phyloP scores from a whole-genome alignment of 2,888 invertebrate species.

The Catocala sponsa region DNA sequence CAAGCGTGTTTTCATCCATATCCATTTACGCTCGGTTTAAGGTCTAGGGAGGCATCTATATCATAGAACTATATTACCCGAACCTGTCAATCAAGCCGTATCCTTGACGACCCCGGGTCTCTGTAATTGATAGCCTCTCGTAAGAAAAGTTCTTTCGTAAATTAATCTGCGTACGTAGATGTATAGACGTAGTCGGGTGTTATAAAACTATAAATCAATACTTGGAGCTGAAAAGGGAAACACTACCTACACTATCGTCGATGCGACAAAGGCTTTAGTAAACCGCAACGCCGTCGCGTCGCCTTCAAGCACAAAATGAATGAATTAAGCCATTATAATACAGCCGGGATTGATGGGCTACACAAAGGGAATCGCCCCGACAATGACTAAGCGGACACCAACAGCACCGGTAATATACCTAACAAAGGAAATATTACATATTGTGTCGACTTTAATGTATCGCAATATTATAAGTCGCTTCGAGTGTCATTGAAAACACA shows the following conservation, averaged over 20 bases:
- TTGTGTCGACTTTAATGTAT: conserved; percentile 19
- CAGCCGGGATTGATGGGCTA: conserved; percentile 60
- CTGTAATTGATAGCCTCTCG: conserved; percentile 75
- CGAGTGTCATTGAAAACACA: not conserved
- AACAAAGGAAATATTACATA: conserved; percentile 54
- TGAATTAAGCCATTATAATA: conserved; percentile 67
- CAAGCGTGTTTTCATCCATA: conserved; percentile 67
- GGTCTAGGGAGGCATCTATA: conserved; percentile 52
- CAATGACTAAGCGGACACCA: conserved; percentile 67
- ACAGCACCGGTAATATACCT: conserved; percentile 58
- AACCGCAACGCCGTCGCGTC: conserved; percentile 52
- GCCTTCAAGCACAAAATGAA: conserved; percentile 57
- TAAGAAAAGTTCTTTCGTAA: conserved; percentile 53
- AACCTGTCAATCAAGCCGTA: conserved; percentile 76
- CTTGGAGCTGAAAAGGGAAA: conserved; percentile 25
- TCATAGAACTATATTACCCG: conserved; percentile 66
- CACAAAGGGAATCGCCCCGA: conserved; percentile 66
- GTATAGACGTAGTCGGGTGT: conserved; percentile 27
- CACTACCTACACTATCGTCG: conserved; percentile 45
- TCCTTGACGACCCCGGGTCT: conserved; percentile 66
- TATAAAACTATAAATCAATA: conserved; percentile 58
- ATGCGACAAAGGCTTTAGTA: conserved; percentile 59
- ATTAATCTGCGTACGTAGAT: conserved; percentile 42
- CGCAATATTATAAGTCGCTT: not conserved
- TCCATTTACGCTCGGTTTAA: conserved; percentile 66